Conservation (phyloP, 2,113 vertebrate species). For the Leucoraja erinaceus region DNA sequence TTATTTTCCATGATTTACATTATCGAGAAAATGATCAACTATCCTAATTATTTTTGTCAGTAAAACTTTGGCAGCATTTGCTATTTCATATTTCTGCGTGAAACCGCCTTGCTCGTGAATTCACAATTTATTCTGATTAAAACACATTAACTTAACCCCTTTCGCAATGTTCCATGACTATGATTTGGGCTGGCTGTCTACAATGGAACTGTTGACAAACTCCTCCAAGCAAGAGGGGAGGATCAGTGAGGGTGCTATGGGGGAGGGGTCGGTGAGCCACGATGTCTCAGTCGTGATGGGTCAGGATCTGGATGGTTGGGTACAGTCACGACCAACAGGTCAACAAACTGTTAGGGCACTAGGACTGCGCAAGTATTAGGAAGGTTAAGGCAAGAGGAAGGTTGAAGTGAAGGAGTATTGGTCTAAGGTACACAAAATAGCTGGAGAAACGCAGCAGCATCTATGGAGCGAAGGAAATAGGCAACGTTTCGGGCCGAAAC, state of each 20-base stretch:
- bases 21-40: not conserved
- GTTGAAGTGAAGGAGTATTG: too few species aligned
- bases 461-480: too few species aligned
- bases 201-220: not conserved
- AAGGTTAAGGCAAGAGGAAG: too few species aligned
- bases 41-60: not conserved
- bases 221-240: not conserved
- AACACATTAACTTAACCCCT: not conserved
- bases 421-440: too few species aligned
- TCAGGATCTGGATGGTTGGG: too few species aligned
- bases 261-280: too few species aligned
- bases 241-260: not conserved
- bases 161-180: not conserved
- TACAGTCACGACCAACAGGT: too few species aligned
- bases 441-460: too few species aligned
- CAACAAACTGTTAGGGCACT: too few species aligned
- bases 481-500: too few species aligned
- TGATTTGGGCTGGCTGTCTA: not conserved
- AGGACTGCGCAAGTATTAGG: too few species aligned
- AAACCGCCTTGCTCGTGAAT: not conserved
- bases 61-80: not conserved
- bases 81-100: not conserved
- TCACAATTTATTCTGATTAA: not conserved
- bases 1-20: not conserved
- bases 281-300: too few species aligned